Evolutionary conservation across 2,797 vertebrate genomes (phyloP).

Genomic region (Gadopsis marmoratus): DNA sequence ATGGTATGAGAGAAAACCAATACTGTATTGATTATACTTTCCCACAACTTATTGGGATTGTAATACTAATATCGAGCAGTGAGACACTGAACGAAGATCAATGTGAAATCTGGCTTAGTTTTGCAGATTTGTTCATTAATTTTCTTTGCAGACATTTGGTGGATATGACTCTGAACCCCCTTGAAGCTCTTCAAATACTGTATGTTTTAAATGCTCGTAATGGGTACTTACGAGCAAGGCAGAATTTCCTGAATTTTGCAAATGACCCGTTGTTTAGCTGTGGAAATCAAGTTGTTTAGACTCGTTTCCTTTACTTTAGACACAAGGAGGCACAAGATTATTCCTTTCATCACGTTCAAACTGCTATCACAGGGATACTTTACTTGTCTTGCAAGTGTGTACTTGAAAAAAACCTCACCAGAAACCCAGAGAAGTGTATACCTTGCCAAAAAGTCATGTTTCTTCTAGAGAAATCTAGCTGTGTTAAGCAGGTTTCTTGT

Average conservation of each 20-base stretch:
- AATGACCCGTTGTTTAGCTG: neutral
- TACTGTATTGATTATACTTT: slow-evolving; percentile 10
- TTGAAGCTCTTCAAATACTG: neutral
- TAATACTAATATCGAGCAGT: neutral
- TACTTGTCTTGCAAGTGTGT: neutral
- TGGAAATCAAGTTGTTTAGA: neutral
- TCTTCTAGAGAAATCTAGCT: neutral
- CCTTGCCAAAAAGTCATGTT: neutral
- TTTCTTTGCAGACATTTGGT: neutral
- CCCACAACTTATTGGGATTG: neutral
- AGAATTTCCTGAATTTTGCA: neutral
- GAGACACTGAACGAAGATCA: neutral
- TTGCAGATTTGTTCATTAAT: neutral
- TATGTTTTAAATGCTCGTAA: neutral
- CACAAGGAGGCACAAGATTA: neutral
- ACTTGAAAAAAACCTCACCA: neutral
- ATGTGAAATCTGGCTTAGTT: neutral
- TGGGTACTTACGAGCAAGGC: too few relatives aligned
- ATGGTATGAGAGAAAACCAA: neutral
- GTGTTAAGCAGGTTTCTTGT: slow-evolving; percentile 17
- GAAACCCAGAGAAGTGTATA: neutral
- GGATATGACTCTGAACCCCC: neutral
- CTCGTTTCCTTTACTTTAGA: neutral
- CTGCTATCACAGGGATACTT: neutral
- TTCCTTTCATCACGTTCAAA: neutral